Conservation (phyloP, 2,888 invertebrate species). For the Strigamia transsilvanica region DNA sequence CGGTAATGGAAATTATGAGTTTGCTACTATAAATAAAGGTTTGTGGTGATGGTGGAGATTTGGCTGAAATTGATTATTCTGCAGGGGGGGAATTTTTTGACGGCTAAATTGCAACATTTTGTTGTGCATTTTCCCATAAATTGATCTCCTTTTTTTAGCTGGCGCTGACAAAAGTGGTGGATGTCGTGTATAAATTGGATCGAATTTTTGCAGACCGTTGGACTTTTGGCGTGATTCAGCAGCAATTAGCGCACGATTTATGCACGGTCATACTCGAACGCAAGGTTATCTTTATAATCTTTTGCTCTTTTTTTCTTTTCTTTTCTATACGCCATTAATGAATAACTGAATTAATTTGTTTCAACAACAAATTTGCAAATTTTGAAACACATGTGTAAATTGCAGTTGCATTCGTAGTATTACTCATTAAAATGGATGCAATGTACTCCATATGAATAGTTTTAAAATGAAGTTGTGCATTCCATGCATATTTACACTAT, state of each 20-base stretch:
- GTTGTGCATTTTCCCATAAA: slow-evolving; percentile 47
- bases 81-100: not conserved
- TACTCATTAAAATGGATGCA: not conserved
- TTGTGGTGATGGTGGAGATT: slow-evolving; percentile 1
- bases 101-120: slow-evolving; percentile 40
- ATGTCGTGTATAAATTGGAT: slow-evolving; percentile 47
- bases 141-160: slow-evolving; percentile 10
- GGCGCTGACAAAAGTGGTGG: slow-evolving; percentile 41
- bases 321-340: not conserved
- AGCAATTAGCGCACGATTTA: slow-evolving; percentile 27
- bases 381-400: not conserved
- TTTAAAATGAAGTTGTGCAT: slow-evolving; percentile 14
- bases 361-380: not conserved
- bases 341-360: not conserved
- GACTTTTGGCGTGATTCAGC: slow-evolving; percentile 37
- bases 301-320: not conserved
- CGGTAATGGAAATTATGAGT: not conserved
- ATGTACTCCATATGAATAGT: not conserved
- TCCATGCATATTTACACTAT: not conserved
- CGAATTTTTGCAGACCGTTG: not conserved
- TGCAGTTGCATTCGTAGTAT: not conserved
- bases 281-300: slow-evolving; percentile 38
- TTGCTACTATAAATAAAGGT: slow-evolving; percentile 3
- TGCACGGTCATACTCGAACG: slow-evolving; percentile 43
- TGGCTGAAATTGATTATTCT: slow-evolving; percentile 5